These are phyloP conservation scores for Globicephala melas DNA, from an alignment of 2,113 vertebrate genomes.

Conservation along the genomic window DNA sequence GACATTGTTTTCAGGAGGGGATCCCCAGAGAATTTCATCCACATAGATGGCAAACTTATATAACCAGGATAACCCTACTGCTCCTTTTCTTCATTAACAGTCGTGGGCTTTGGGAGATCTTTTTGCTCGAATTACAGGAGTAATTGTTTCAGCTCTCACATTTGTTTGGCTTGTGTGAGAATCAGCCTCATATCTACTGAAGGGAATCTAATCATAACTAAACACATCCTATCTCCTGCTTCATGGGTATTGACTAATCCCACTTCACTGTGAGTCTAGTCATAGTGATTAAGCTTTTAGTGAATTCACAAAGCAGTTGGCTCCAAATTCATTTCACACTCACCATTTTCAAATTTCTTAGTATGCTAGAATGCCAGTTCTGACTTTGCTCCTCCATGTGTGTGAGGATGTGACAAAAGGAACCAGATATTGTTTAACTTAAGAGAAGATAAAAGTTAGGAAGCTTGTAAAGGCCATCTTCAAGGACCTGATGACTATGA, in stretches of 20 bases:
- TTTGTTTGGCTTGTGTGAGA: constrained; percentile 21
- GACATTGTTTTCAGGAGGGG: not conserved
- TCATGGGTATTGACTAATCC: constrained; percentile 6
- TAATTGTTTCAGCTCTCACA: constrained; percentile 41
- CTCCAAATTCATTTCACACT: not conserved
- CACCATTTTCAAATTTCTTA: constrained; percentile 21
- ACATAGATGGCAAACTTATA: not conserved
- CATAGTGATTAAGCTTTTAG: constrained; percentile 5
- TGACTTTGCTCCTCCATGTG: not conserved
- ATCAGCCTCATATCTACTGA: not conserved
- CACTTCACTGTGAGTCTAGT: not conserved
- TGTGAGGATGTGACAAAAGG: not conserved
- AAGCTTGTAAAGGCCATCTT: not conserved
- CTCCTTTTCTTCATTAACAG: constrained; percentile 44
- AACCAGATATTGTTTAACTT: not conserved
- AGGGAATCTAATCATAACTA: constrained; percentile 37
- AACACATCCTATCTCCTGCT: constrained; percentile 37
- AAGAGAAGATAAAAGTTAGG: not conserved
- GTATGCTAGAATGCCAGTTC: not conserved
- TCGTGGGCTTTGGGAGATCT: not conserved
- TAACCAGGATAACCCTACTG: constrained; percentile 1
- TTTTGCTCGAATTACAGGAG: constrained; percentile 44
- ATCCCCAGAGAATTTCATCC: not conserved
- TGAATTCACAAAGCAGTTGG: not conserved
- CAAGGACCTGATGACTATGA: not conserved